Base-by-base conservation (phyloP, 1,140 invertebrate species). In the Aphelenchoides avenae region DNA sequence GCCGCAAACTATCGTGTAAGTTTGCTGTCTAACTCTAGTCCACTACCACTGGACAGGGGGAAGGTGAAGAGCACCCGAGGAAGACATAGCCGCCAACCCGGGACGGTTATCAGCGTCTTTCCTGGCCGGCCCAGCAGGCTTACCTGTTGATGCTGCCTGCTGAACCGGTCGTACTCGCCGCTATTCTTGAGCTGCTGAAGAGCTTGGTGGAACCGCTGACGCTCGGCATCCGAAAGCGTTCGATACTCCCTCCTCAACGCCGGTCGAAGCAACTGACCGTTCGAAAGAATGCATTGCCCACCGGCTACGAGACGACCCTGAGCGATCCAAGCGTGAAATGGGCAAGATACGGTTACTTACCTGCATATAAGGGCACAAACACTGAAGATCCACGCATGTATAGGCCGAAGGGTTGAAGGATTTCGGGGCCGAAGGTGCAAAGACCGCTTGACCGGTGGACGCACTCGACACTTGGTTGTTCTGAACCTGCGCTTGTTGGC, bases 181-280 rank as follows among this genome's bases (percentile, higher is more conserved):
- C 52, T 73, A 13, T 62, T 48, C 49, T 80, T 80, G 13, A 80
- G 54, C 36, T 61, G 49, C 13, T 68, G 67, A 3, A 80, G 11
- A 7, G 78, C 79, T 26, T 62, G 57, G 57, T 80, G 79, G 54
- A 70, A 51, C 13, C 48, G 40, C 5, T 54, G 42, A 44, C 78
- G 56, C 57, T 81, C 78, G 13, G 74, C 58, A 26, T 77, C 76
- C 1, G 66, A 76, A 57, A 81, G 55, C 66, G 73, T 76, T 29
- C 78, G 58, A 61, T 80, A 80, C 59, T 80, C 79, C 39, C 58
- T 79, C 44, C 75, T 49, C 46, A 68, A 70, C 26, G 61, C 69
- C 66, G 70, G 71, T 24, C 30, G n/a, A 34, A 73, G 49, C 13
- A 63, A 62, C 29, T 44, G 27, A 20, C 68, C 68, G 27, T 5